A percentile compares a stretch with the other conserved stretches of the same genome.
phyloP scores from a whole-genome alignment of 2,797 vertebrate species.

The Melanotaenia nigrans region DNA sequence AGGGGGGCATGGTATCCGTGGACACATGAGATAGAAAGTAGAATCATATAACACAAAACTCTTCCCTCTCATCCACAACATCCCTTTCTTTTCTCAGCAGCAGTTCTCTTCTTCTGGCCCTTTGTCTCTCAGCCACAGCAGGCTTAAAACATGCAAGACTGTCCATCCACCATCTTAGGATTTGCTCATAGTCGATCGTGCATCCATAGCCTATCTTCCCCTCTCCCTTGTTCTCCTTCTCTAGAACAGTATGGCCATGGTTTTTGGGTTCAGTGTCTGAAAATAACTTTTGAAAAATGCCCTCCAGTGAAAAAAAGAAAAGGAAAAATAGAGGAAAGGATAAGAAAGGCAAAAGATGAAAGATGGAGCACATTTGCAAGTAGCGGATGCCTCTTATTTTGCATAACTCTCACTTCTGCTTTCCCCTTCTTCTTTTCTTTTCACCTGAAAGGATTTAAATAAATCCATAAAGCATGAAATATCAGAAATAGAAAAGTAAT shows the following conservation, averaged over 20 bases:
- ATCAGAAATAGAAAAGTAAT: constrained; percentile 81
- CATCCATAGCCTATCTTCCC: constrained; percentile 35
- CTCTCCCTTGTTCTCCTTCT: constrained; percentile 41
- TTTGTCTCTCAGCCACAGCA: constrained; percentile 65
- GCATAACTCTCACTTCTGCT: constrained; percentile 83
- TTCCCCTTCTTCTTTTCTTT: constrained; percentile 79
- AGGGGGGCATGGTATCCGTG: constrained; percentile 53
- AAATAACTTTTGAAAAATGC: constrained; percentile 77
- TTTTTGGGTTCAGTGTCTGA: constrained; percentile 66
- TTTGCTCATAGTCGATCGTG: constrained; percentile 48
- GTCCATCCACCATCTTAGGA: constrained; percentile 74
- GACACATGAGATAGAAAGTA: constrained; percentile 59
- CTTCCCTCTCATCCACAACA: constrained; percentile 46
- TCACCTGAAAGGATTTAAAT: constrained; percentile 85
- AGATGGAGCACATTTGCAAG: constrained; percentile 79
- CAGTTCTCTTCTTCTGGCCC: constrained; percentile 49
- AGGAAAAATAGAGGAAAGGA: constrained; percentile 59
- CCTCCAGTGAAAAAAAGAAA: constrained; percentile 63
- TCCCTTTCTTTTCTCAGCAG: constrained; percentile 37
- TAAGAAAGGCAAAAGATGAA: constrained; percentile 78
- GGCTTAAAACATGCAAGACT: constrained; percentile 71
- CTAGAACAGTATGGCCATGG: constrained; percentile 38
- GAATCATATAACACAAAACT: constrained; percentile 58
- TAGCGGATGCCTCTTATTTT: constrained; percentile 79
- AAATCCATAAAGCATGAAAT: constrained; percentile 83